Conservation (phyloP, 1,140 invertebrate species). For the Oedothorax gibbosus region DNA sequence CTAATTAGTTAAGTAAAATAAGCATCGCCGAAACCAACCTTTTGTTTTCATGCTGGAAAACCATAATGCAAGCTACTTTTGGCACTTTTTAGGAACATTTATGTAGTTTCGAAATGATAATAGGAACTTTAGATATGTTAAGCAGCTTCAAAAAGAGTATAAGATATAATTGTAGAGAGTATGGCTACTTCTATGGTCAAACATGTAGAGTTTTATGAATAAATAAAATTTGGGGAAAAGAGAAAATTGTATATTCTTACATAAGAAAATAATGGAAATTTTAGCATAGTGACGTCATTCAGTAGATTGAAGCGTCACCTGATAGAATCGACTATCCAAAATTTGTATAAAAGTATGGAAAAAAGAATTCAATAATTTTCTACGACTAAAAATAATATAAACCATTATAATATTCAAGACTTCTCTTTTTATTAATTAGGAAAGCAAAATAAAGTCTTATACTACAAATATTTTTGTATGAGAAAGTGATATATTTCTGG, state of each 20-base stretch:
- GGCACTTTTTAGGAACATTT: conserved; percentile 41
- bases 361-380: too few relatives aligned
- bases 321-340: neutral
- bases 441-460: too few relatives aligned
- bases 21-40: conserved; percentile 29
- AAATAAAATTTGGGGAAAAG: conserved; percentile 4
- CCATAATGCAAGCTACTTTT: conserved; percentile 15
- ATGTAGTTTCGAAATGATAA: conserved; percentile 27
- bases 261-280: conserved; percentile 38
- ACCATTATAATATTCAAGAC: too few relatives aligned
- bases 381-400: too few relatives aligned
- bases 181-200: conserved; percentile 2
- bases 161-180: neutral
- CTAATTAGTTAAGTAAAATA: neutral
- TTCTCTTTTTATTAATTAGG: too few relatives aligned
- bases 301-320: conserved; percentile 33
- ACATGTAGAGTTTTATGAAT: neutral
- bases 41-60: conserved; percentile 29
- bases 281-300: conserved; percentile 41
- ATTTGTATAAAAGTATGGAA: too few relatives aligned
- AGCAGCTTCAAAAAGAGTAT: conserved; percentile 7
- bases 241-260: conserved; percentile 15
- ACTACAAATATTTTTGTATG: too few relatives aligned
- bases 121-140: conserved; percentile 36
- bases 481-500: too few relatives aligned